Base-by-base conservation (phyloP, 2,888 invertebrate species). In the Saturnia pavonia region DNA sequence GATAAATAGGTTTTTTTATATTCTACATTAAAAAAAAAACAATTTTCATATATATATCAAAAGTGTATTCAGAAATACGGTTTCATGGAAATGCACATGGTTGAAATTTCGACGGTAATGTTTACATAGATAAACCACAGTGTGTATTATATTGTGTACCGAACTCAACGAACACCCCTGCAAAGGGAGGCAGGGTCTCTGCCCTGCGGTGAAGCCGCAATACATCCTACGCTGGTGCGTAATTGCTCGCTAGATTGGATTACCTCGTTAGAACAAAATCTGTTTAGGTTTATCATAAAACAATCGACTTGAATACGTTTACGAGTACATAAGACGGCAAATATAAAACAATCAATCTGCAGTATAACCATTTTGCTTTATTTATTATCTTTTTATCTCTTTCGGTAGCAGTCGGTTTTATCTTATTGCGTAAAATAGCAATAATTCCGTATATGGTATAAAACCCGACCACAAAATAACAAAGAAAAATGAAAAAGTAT, bases 161-260 rank as follows among this genome's bases (percentile, higher is more conserved):
- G 40, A 65, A 22, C 40, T 19, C 65, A 19, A n/a, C 16, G 65
- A 40, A 22, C 65, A 65, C 65, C 65, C 65, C n/a, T 40, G 9
- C 19, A 19, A 34, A 65, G 40, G 40, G 65, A 40, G n/a, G 65
- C n/a, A 19, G n/a, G 65, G 65, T 40, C 65, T 65, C 34, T 65
- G 40, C 65, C 65, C 19, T 65, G 65, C 40, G 65, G 65, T n/a
- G 65, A 65, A 63, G 34, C 34, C 54, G 54, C 54, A 54, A 60
- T 65, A 65, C 40, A 65, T 65, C 40, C 16, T 40, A 65, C 40
- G 65, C 11, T n/a, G 34, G n/a, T 65, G 65, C 65, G 65, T 65
- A 65, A 65, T 65, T 65, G 65, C 40, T 65, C 40, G 16, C 40
- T n/a, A 40, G 65, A 65, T 65, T 65, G 65, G 65, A 65, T 65